Evolutionary conservation across 2,113 vertebrate species (phyloP), one percentile per base, ranked within the genome.

Genomic region (Sebastes fasciatus): DNA sequence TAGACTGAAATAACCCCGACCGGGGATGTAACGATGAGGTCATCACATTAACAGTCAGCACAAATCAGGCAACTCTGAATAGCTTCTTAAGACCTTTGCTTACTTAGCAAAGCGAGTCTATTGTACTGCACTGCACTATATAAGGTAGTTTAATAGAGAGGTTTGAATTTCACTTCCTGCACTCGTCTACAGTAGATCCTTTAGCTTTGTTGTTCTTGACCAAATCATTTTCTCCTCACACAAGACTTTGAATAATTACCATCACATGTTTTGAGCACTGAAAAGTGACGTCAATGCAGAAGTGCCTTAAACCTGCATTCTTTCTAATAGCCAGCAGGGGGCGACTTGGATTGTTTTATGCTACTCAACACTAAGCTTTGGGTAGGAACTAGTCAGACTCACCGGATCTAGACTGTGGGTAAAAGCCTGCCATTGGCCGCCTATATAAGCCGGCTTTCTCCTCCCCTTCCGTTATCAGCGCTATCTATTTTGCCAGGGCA

Each of bases 1-100:
- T 79, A 1, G 16, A 80, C 81, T 85, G 77, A 82, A 88, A 89
- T 85, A 81, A 84, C 86, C 77, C 62, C 64, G 10, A 77, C 17
- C 48, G 23, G n/a, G 11, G 49, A 67, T 60, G 26, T 79, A 79
- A 64, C 7, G 67, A 69, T 77, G 82, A 78, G 52, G 68, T 84
- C 79, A 84, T 40, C 63, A 26, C 67, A 65, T 86, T 66, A 58
- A 77, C 58, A 68, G 49, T 82, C 62, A 76, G 49, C 43, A 71
- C 23, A 83, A 85, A 74, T 77, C 57, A 71, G 58, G 52, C 21
- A 45, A 73, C 66, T 74, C 52, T 72, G 54, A 71, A 64, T 43
- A n/a, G 45, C 57, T 54, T 73, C 40, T 52, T 26, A 60, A 77
- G 54, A 55, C 48, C 12, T 73, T 42, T 79, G 54, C 64, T 68